Base-by-base conservation (phyloP, 2,113 vertebrate genomes). In the Lates calcarifer region DNA sequence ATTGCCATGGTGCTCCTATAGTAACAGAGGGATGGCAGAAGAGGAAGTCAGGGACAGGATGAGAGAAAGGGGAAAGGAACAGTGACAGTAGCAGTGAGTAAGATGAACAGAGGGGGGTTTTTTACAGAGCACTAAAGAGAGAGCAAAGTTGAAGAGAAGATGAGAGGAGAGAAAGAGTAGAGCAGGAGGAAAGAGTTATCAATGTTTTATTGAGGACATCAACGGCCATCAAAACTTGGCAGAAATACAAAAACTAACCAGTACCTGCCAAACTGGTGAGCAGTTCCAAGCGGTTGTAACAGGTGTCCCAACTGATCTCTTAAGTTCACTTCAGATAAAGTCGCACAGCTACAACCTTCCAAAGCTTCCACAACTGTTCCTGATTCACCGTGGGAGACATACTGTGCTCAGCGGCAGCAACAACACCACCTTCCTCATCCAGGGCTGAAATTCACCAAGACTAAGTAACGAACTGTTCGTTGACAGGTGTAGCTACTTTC, bases 1-100 rank as follows among this genome's bases (percentile, higher is more conserved):
- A 97, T 95, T 0, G 97, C 96, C 97, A 98, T 99, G 76, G 76
- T 84, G 90, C 91, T 87, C 71, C 80, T 87, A 57, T 79, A 43
- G 37, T 64, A 39, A 60, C 17, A 51, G 37, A 13, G 13, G 33
- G 17, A 20, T 26, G 61, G 15, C 9, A 13, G 43, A 12, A 63
- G 17, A 28, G 37, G 13, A 5, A 22, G 14, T 3, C 56, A 68
- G 28, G 10, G 45, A 37, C 37, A 41, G 8, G 3, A 58, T 29
- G 5, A 77, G 60, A 29, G 11, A 26, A 17, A 61, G 1, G 12
- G 4, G 29, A 65, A 22, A 31, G 20, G 49, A 56, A 20, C 10
- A 20, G 39, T 13, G 10, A 35, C 35, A 67, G n/a, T 12, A 22
- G 24, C 18, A 43, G 31, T 26, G 9, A 53, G 3, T 11, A n/a